phyloP scores from a whole-genome alignment of 2,797 vertebrate genomes.

The Gymnocypris eckloni region DNA sequence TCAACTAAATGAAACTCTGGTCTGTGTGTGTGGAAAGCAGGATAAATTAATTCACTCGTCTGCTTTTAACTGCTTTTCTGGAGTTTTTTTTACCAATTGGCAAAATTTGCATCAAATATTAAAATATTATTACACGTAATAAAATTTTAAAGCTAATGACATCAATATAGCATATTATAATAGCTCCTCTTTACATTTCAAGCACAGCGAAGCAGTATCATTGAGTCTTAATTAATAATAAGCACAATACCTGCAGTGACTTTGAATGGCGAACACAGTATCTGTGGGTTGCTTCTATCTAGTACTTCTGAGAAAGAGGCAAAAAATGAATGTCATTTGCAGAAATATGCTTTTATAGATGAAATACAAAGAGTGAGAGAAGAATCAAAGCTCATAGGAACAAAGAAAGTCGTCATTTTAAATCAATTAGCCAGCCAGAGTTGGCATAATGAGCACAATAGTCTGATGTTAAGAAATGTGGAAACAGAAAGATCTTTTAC shows the following conservation, averaged over 20 bases:
- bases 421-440: not conserved
- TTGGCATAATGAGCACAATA: not conserved
- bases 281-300: not conserved
- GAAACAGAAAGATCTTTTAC: not conserved
- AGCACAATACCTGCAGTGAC: not conserved
- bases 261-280: not conserved
- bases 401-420: slow-evolving; percentile 1
- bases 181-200: not conserved
- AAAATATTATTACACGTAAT: not conserved
- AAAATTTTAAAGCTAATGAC: not conserved
- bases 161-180: slow-evolving; percentile 2
- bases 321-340: not conserved
- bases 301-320: not conserved
- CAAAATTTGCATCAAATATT: slow-evolving; percentile 8
- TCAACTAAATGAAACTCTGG: slow-evolving; percentile 52
- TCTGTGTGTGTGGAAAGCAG: not conserved
- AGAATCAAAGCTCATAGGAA: not conserved
- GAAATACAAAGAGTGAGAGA: not conserved
- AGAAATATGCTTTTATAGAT: not conserved
- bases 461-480: not conserved
- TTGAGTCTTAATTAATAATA: slow-evolving; percentile 2
- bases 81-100: not conserved
- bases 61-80: slow-evolving; percentile 5
- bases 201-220: not conserved
- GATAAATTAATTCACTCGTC: not conserved